Conservation (phyloP, 2,113 vertebrate genomes). For the Cebus imitator region DNA sequence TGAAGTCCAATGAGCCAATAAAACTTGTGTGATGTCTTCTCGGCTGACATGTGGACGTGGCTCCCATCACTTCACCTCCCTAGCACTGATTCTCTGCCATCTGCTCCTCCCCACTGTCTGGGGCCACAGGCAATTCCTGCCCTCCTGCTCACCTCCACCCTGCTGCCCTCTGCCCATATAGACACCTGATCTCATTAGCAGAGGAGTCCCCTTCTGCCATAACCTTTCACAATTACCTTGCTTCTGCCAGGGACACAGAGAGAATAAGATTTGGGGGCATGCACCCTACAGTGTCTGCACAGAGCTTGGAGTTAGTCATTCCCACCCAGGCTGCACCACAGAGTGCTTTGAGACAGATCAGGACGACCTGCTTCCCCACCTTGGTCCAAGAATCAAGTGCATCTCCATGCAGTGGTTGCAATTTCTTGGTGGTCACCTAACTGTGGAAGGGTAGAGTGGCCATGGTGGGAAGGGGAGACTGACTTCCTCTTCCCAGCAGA, state of each 20-base stretch:
- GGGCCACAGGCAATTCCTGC: background rate
- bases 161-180: background rate
- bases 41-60: fast-evolving
- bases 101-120: background rate
- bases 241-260: background rate
- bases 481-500: no score
- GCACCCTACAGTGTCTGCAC: background rate
- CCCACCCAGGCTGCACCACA: no score
- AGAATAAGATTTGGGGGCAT: background rate
- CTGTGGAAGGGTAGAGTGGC: background rate
- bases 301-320: background rate
- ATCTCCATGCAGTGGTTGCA: background rate
- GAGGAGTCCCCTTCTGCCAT: background rate
- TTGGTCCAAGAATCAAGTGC: background rate
- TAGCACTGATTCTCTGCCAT: background rate
- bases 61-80: background rate
- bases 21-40: background rate
- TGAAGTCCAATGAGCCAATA: background rate
- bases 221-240: background rate
- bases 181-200: background rate
- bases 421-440: no score
- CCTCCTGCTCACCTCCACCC: background rate
- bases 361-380: background rate
- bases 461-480: background rate
- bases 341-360: background rate